These are phyloP conservation scores for Drepanosiphum platanoidis DNA, from an alignment of 2,888 invertebrate genomes.

Conservation along the genomic window DNA sequence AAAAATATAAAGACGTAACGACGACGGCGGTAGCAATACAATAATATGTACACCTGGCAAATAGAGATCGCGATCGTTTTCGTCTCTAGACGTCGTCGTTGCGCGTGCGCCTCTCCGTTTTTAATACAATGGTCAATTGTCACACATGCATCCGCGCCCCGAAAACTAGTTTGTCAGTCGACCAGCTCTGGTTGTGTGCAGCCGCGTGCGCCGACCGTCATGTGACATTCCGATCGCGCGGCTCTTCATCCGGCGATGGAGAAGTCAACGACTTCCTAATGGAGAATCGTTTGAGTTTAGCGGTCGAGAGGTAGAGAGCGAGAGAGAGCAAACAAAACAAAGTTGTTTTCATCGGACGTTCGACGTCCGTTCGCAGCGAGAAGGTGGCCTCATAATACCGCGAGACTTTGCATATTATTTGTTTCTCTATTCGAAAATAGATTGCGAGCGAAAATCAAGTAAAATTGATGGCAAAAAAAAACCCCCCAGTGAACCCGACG, in stretches of 20 bases:
- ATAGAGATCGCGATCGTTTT: background rate
- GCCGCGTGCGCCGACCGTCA: background rate
- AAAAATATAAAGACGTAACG: background rate
- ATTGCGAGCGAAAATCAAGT: too few species aligned
- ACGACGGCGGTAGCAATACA: background rate
- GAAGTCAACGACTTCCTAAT: conserved; percentile 14
- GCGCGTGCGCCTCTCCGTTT: conserved; percentile 6
- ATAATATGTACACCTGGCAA: too few species aligned
- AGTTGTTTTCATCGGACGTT: background rate
- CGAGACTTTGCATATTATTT: too few species aligned
- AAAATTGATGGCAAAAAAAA: too few species aligned
- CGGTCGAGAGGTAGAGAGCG: too few species aligned
- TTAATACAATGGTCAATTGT: conserved; percentile 12
- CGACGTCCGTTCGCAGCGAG: background rate
- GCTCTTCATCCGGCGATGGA: conserved; percentile 9
- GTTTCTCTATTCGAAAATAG: too few species aligned
- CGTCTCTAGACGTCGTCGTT: background rate
- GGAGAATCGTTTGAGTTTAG: background rate
- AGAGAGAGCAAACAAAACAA: background rate
- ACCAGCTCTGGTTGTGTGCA: background rate
- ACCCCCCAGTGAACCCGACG: too few species aligned
- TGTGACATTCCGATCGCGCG: conserved; percentile 42
- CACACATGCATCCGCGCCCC: background rate
- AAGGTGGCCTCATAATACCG: background rate
- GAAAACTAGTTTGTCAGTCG: conserved; percentile 33